These are phyloP conservation scores for Thoracochromis brauschi DNA, from an alignment of 2,113 vertebrate genomes.

Conservation along the genomic window DNA sequence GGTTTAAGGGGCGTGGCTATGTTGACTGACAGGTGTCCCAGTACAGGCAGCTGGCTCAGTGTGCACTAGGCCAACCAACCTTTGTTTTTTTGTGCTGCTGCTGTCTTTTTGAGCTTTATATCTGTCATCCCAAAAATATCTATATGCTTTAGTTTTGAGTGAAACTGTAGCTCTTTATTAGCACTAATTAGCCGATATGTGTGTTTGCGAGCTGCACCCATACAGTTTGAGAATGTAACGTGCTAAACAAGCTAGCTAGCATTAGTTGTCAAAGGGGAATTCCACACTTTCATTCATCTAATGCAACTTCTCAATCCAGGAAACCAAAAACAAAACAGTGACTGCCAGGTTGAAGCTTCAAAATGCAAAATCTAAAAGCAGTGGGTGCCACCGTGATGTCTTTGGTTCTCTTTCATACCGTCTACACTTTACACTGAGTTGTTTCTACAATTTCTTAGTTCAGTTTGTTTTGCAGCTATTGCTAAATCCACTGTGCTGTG, in stretches of 20 bases:
- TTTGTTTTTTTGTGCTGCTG: neutral
- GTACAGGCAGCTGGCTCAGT: neutral
- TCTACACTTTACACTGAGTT: neutral
- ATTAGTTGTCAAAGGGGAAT: neutral
- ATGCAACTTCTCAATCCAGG: neutral
- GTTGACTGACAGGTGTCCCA: neutral
- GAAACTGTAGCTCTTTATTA: neutral
- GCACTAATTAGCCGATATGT: neutral
- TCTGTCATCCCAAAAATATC: neutral
- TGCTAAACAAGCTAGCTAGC: neutral
- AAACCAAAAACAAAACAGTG: neutral
- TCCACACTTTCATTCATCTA: neutral
- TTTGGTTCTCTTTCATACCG: neutral
- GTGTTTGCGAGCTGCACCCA: fast-evolving
- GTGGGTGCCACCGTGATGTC: neutral
- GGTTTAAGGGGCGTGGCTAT: neutral
- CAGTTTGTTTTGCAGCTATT: neutral
- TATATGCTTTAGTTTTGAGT: neutral
- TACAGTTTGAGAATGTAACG: neutral
- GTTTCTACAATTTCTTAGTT: neutral
- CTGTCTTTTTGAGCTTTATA: neutral
- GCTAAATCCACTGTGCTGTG: neutral
- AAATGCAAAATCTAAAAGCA: neutral
- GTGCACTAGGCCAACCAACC: neutral
- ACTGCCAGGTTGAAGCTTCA: neutral